Base-by-base conservation (phyloP, 2,888 invertebrate species). In the Coleophora deauratella region DNA sequence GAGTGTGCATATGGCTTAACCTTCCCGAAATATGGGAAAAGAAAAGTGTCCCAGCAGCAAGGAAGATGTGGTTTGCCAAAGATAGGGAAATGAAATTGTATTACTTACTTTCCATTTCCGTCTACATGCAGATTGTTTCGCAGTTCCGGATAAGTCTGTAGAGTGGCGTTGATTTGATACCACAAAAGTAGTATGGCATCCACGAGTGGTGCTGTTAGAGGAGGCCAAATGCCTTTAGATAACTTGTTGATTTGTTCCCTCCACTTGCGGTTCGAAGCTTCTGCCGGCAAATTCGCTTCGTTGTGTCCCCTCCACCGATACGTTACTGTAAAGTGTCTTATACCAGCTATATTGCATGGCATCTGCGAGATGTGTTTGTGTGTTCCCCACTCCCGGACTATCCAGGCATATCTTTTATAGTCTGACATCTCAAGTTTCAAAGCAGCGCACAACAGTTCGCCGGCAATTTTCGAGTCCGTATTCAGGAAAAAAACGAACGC, bases 401-500 rank as follows among this genome's bases (percentile, higher is more conserved):
- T 46, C 75, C 77, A 78, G 38, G 53, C 59, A 44, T 54, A 62
- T 1, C 59, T 52, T 0, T 38, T 30, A 0, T 3, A 42, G 9
- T 47, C 44, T 81, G 91, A 7, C 93, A 94, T 52, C 8, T 40
- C 35, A 8, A 37, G 37, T 3, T 28, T 35, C 8, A 12, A 33
- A 1, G 66, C 75, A 61, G 90, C 91, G 61, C 92, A 93, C 86
- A 96, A 89, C 1, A 94, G 89, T 38, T 87, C 80, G 28, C 90
- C 74, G 1, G 90, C 89, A 1, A 88, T 88, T 28, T 86, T 80
- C 44, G 87, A 81, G 43, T 91, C 90, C 28, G 94, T 90, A 65
- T 96, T 95, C 0, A 94, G 90, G 44, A 96, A 92, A 34, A 96
- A 92, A 9, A 96, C 92, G 49, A 89, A 88, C 0, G 92, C 92